These are phyloP conservation scores for Philonicus albiceps DNA, from an alignment of 2,888 invertebrate species.

Conservation along the genomic window DNA sequence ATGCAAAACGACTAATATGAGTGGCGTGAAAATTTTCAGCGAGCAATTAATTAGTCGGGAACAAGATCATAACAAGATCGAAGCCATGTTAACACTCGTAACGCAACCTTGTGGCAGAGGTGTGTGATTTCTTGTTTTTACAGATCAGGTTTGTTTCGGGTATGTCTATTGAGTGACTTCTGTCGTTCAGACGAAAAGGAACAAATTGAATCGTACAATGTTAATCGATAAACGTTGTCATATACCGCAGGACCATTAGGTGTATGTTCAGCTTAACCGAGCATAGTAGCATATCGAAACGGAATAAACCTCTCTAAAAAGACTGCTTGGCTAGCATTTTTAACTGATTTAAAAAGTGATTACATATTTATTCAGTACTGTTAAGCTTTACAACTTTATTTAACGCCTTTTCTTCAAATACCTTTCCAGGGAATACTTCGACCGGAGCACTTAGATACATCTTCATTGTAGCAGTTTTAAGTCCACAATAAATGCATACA, in stretches of 20 bases:
- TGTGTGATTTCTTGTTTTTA: conserved; percentile 25
- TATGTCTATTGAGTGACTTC: background rate
- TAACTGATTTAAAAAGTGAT: background rate
- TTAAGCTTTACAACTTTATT: background rate
- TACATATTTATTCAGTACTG: background rate
- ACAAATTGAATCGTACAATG: background rate
- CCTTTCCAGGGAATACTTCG: background rate
- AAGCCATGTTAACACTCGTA: conserved; percentile 47
- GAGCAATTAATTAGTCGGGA: conserved; percentile 52
- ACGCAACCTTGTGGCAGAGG: conserved; percentile 6
- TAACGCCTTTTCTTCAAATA: background rate
- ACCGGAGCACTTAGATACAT: background rate
- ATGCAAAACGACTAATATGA: conserved; percentile 51
- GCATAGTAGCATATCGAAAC: background rate
- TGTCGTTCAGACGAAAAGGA: background rate
- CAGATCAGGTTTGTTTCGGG: conserved; percentile 24
- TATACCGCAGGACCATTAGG: background rate
- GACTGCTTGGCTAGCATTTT: background rate
- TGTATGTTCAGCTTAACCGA: background rate
- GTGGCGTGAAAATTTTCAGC: conserved; percentile 52
- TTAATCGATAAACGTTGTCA: background rate
- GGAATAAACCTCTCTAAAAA: background rate
- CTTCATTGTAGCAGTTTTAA: background rate
- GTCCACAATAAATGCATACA: background rate
- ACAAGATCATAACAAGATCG: conserved; percentile 52